Conservation (phyloP, 2,113 vertebrate species). For the Argyrosomus japonicus region DNA sequence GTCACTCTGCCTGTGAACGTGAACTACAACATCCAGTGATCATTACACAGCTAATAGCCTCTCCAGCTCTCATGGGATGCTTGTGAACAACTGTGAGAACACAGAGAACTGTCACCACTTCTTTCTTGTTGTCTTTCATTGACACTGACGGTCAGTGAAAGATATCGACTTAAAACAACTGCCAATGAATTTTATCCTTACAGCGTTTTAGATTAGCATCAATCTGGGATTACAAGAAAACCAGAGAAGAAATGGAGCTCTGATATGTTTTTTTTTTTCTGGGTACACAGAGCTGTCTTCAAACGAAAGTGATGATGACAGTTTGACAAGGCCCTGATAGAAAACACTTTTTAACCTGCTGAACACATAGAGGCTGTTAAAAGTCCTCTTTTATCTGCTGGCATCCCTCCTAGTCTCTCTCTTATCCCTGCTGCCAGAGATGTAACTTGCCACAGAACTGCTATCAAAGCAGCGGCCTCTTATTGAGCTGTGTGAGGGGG, state of each 20-base stretch:
- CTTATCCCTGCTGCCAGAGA: constrained; percentile 72
- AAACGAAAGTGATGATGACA: constrained; percentile 67
- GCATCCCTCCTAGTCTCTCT: constrained; percentile 68
- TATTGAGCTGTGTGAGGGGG: constrained; percentile 62
- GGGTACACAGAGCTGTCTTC: constrained; percentile 44
- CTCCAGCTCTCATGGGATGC: constrained; percentile 66
- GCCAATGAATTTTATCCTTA: constrained; percentile 51
- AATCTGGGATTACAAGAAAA: constrained; percentile 68
- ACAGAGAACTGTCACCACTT: constrained; percentile 52
- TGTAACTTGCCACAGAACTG: constrained; percentile 69
- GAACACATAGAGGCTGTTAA: constrained; percentile 71
- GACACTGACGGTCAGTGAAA: constrained; percentile 40
- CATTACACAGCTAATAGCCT: constrained; percentile 71
- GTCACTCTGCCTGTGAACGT: constrained; percentile 55
- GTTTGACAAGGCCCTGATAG: constrained; percentile 70
- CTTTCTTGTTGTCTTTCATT: constrained; percentile 36
- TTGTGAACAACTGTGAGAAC: constrained; percentile 65
- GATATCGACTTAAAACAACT: constrained; percentile 49
- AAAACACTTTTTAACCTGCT: constrained; percentile 73
- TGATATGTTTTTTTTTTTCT: constrained; percentile 29
- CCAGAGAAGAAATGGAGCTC: constrained; percentile 38
- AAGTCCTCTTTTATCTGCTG: constrained; percentile 78
- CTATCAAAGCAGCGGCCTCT: constrained; percentile 75
- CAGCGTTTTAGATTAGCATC: constrained; percentile 66
- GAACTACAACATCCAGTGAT: constrained; percentile 69